Percentiles rank a stretch among this genome's conserved stretches.
These are phyloP conservation scores for Anarrhichthys ocellatus DNA, from an alignment of 2,113 vertebrate species.

Conservation along the genomic window DNA sequence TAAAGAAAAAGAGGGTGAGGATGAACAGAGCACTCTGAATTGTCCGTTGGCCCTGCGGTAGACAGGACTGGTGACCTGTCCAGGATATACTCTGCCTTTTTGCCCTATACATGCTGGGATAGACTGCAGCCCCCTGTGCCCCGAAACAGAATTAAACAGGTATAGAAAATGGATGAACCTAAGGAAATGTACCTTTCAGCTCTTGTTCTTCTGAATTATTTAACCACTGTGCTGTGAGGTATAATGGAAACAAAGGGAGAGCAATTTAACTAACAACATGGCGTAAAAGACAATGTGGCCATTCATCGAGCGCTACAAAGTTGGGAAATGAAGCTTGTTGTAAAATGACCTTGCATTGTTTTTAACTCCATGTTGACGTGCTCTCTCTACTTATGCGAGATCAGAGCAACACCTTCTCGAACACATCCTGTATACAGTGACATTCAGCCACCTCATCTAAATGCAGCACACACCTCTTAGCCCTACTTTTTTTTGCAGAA, in stretches of 20 bases:
- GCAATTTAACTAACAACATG: not conserved
- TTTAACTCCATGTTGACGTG: not conserved
- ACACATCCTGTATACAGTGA: slow-evolving; percentile 45
- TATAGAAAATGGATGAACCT: not conserved
- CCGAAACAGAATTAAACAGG: not conserved
- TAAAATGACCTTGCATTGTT: slow-evolving; percentile 52
- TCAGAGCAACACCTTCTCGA: slow-evolving; percentile 18
- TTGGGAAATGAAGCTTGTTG: slow-evolving; percentile 2
- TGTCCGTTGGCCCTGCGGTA: not conserved
- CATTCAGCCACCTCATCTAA: slow-evolving; percentile 62
- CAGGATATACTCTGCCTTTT: not conserved
- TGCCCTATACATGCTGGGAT: not conserved
- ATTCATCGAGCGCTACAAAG: slow-evolving; percentile 9
- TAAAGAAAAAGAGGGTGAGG: not conserved
- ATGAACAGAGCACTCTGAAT: not conserved
- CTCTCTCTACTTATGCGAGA: slow-evolving; percentile 31
- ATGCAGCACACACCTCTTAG: slow-evolving; percentile 58
- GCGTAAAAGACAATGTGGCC: not conserved
- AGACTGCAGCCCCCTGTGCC: not conserved
- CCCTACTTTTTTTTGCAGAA: slow-evolving; percentile 55
- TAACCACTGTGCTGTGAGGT: not conserved
- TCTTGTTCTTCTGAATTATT: slow-evolving; percentile 18
- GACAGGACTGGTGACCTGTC: not conserved
- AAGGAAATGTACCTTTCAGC: not conserved
- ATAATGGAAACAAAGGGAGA: slow-evolving; percentile 4